Percentiles rank a stretch among this genome's conserved stretches.
Conservation (phyloP, 2,888 invertebrate genomes). For the Onthophagus sagittarius region DNA sequence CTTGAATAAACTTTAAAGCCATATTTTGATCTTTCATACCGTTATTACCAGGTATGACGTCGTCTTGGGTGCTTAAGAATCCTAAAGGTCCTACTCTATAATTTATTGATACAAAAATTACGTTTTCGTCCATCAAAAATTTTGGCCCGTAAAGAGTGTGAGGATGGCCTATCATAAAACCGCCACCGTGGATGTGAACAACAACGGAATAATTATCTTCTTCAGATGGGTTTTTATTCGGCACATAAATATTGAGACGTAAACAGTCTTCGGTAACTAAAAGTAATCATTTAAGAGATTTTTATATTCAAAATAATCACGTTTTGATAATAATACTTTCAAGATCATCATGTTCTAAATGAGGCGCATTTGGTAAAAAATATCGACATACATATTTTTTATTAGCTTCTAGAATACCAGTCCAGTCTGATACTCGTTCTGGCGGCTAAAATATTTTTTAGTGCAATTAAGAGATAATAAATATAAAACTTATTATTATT, state of each 20-base stretch:
- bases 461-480: neutral
- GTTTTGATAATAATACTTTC: too few relatives aligned
- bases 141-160: slow-evolving; percentile 45
- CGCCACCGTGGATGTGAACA: slow-evolving; percentile 51
- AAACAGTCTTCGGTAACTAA: slow-evolving; percentile 66
- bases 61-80: slow-evolving; percentile 68
- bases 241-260: slow-evolving; percentile 60
- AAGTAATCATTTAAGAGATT: neutral
- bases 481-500: neutral
- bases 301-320: too few relatives aligned
- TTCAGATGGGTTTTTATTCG: slow-evolving; percentile 45
- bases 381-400: slow-evolving; percentile 17
- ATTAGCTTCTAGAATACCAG: slow-evolving; percentile 26
- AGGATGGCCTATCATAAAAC: slow-evolving; percentile 44
- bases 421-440: slow-evolving; percentile 22
- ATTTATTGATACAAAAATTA: slow-evolving; percentile 41
- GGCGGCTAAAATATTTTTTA: slow-evolving; percentile 21
- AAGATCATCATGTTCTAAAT: too few relatives aligned
- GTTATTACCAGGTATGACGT: slow-evolving; percentile 61
- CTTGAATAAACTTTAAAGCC: slow-evolving; percentile 63
- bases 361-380: too few relatives aligned
- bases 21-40: slow-evolving; percentile 68
- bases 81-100: slow-evolving; percentile 47
- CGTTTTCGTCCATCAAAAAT: slow-evolving; percentile 45
- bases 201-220: slow-evolving; percentile 43